Evolutionary conservation across 2,888 invertebrate genomes (phyloP), one percentile per base, ranked within the genome.

Genomic region (Agonopterix heracliana): DNA sequence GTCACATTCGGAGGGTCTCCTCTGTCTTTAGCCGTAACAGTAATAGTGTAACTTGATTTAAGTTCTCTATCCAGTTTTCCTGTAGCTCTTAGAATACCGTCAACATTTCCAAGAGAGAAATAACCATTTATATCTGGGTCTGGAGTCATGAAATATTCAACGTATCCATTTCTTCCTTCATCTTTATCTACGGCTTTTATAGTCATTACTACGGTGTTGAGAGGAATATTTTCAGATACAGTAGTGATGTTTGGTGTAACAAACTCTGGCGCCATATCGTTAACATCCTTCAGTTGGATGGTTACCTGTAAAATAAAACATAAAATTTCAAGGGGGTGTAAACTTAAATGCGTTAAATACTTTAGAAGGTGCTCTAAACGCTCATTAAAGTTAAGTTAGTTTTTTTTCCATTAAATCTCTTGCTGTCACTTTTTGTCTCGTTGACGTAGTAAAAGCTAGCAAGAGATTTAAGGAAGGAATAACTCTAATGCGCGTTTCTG

Each of bases 201-300:
- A 9, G 95, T 95, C 92, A 96, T 94, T 26, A 97, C 93, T 41
- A 97, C 94, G 2, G 96, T 95, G 72, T 96, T 96, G 41, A 93
- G 78, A 9, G 96, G 93, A 53, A 95, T 93, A 79, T 97, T 97
- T 87, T 97, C 97, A 53, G 93, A 90, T 11, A 97, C 92, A 38
- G 93, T 85, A 35, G 96, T 95, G 68, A 92, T 91, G 69, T 95
- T 94, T 14, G 94, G 90, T 3, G 95, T 93, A 56, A 94, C 90
- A 80, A 98, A 96, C 69, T 93, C 93, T 3, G 98, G 98, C 38
- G 94, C 92, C 90, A 96, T 94, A 77, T 98, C 98, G 84, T 98
- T 98, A 55, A 96, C 94, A 80, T 98, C 98, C 72, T 95, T 93
- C 48, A 98, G 89, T 54, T 93, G 92, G 58, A 98, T 93, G 46